Percentiles rank a stretch among this genome's conserved stretches.
These are phyloP conservation scores for Euclidia mi DNA, from an alignment of 2,888 invertebrate species.

Conservation along the genomic window DNA sequence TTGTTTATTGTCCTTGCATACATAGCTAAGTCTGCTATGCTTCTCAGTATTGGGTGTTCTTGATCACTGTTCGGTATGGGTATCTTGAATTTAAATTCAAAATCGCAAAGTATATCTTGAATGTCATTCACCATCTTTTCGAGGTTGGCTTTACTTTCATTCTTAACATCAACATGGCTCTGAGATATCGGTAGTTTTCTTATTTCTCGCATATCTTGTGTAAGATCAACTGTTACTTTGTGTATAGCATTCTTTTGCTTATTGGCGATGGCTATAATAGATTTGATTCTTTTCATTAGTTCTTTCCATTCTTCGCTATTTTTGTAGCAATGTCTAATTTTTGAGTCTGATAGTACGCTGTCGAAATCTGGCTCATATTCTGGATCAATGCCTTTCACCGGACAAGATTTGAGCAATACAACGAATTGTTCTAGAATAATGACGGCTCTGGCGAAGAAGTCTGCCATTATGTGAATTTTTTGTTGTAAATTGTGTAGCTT, in stretches of 20 bases:
- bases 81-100: constrained; percentile 71
- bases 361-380: constrained; percentile 79
- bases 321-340: constrained; percentile 77
- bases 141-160: constrained; percentile 71
- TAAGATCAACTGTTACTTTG: constrained; percentile 66
- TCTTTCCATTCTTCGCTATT: constrained; percentile 80
- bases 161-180: constrained; percentile 73
- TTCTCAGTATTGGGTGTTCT: constrained; percentile 75
- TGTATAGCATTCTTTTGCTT: constrained; percentile 78
- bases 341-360: constrained; percentile 73
- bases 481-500: constrained; percentile 74
- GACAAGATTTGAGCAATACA: constrained; percentile 90
- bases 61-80: constrained; percentile 51
- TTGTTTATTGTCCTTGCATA: constrained; percentile 58
- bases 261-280: constrained; percentile 68
- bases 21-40: constrained; percentile 66
- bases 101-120: constrained; percentile 67
- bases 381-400: constrained; percentile 65
- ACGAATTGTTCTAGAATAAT: constrained; percentile 92
- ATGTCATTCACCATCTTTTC: constrained; percentile 66
- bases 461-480: constrained; percentile 79
- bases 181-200: constrained; percentile 67
- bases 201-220: constrained; percentile 37
- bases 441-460: constrained; percentile 85
- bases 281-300: constrained; percentile 72